These are phyloP conservation scores for Tragopan temminckii DNA, from an alignment of 2,797 vertebrate genomes.

Conservation along the genomic window DNA sequence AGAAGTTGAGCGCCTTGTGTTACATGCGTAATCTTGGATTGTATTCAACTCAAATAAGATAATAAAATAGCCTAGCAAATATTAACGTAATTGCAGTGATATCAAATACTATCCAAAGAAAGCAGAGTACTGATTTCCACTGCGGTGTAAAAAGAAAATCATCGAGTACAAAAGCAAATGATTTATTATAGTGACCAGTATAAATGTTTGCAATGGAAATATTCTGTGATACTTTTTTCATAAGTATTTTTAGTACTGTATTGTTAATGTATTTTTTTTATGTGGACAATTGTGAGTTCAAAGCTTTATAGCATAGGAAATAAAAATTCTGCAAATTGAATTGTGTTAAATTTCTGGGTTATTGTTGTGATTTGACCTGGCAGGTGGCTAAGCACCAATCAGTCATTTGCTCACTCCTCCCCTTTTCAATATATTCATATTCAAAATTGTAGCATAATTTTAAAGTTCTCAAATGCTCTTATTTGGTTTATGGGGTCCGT, in stretches of 20 bases:
- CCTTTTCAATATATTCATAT: not conserved
- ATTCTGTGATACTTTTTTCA: not conserved
- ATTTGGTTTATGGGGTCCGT: not conserved
- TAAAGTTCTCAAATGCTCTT: not conserved
- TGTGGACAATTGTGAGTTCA: not conserved
- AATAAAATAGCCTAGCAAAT: not conserved
- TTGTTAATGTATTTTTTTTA: not conserved
- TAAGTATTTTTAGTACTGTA: not conserved
- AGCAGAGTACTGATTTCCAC: not conserved
- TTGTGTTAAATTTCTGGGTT: not conserved
- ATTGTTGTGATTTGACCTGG: not conserved
- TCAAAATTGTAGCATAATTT: not conserved
- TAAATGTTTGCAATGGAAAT: conserved; percentile 12
- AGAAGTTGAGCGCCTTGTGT: not conserved
- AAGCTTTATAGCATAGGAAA: not conserved
- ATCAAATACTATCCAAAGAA: conserved; percentile 1
- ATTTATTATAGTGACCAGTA: not conserved
- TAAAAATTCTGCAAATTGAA: not conserved
- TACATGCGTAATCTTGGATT: not conserved
- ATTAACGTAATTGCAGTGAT: not conserved
- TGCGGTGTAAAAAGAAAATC: not conserved
- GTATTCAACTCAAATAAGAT: conserved; percentile 26
- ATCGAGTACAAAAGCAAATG: not conserved
- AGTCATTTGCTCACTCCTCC: too few species aligned
- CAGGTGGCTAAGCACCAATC: too few species aligned